Evolutionary conservation across 2,797 vertebrate species (phyloP).

Genomic region (Hybognathus amarus): DNA sequence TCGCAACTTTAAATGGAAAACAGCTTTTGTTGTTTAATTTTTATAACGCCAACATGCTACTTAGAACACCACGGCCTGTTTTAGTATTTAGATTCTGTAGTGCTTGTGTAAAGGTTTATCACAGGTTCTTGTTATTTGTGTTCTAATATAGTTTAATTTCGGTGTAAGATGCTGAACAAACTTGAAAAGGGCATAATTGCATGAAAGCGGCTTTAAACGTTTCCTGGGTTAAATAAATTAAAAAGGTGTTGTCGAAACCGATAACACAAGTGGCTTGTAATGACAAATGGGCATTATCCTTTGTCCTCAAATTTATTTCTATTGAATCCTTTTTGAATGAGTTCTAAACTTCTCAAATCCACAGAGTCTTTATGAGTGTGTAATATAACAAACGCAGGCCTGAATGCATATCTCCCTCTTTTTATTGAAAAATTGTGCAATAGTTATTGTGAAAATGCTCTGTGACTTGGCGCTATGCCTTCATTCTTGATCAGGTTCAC

Average conservation of each 20-base stretch:
- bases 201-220: not conserved
- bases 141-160: not conserved
- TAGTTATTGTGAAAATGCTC: slow-evolving; percentile 7
- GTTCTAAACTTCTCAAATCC: not conserved
- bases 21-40: not conserved
- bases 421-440: slow-evolving; percentile 16
- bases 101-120: not conserved
- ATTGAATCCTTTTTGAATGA: not conserved
- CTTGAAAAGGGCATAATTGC: not conserved
- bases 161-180: not conserved
- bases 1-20: not conserved
- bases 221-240: not conserved
- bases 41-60: not conserved
- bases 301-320: not conserved
- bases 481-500: not conserved
- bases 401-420: not conserved
- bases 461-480: not conserved
- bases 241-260: not conserved
- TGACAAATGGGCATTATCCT: not conserved
- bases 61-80: not conserved
- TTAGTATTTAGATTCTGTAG: not conserved
- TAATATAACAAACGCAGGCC: not conserved
- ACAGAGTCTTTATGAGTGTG: not conserved
- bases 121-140: not conserved
- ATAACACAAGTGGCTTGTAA: not conserved